Percentiles rank a stretch among this genome's conserved stretches.
These are phyloP conservation scores for Agrochola lychnidis DNA, from an alignment of 2,888 invertebrate genomes.

Conservation along the genomic window DNA sequence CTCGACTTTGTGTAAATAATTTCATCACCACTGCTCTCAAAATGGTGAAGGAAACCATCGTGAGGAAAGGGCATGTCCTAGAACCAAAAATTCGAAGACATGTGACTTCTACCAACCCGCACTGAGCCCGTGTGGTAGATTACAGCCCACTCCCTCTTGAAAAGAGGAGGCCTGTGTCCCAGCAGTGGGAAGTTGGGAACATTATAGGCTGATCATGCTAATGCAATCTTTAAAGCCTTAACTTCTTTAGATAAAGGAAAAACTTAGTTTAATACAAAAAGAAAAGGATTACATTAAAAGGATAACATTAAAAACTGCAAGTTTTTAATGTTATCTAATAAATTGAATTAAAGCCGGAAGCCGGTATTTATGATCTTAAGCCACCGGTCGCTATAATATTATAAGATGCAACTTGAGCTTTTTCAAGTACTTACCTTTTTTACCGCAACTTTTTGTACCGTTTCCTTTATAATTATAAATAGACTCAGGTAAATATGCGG, in stretches of 20 bases:
- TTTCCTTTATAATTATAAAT: constrained; percentile 37
- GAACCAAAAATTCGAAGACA: no score
- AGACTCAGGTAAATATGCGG: constrained; percentile 53
- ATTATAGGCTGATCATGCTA: no score
- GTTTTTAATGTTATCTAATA: background rate
- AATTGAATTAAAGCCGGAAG: constrained; percentile 14
- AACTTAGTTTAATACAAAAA: background rate
- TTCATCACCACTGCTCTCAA: no score
- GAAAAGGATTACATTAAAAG: background rate
- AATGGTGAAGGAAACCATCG: no score
- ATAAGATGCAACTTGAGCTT: constrained; percentile 34
- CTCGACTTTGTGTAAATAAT: no score
- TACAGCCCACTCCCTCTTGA: no score
- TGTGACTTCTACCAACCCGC: no score
- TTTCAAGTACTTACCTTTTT: constrained; percentile 45
- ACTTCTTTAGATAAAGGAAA: background rate
- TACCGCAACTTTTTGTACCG: constrained; percentile 11
- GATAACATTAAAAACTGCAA: background rate
- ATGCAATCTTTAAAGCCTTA: background rate
- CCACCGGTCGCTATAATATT: constrained; percentile 7
- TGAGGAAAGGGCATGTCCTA: no score
- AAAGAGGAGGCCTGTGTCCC: no score
- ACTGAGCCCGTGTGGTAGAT: no score
- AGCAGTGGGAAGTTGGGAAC: no score
- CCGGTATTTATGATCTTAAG: constrained; percentile 6